Evolutionary conservation across 1,140 invertebrate genomes (phyloP).

Genomic region (Chlorops oryzae): DNA sequence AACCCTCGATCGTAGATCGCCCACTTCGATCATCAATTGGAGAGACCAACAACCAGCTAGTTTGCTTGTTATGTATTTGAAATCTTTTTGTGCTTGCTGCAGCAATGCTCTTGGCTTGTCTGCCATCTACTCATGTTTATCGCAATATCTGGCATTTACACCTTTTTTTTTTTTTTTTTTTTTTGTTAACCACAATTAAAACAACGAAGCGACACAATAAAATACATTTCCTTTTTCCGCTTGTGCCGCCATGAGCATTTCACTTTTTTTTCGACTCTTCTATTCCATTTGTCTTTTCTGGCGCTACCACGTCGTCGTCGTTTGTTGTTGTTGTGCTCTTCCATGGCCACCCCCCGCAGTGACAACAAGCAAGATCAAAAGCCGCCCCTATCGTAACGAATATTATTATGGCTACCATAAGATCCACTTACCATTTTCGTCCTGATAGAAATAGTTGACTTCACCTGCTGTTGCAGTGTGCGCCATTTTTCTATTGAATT

Average conservation of each 20-base stretch:
- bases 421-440: slow-evolving; percentile 43
- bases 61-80: too few species aligned
- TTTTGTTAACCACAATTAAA: neutral
- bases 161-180: neutral
- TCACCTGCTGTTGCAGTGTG: slow-evolving; percentile 32
- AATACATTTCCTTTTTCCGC: neutral
- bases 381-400: too few species aligned
- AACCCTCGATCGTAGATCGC: too few species aligned
- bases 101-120: slow-evolving; percentile 1
- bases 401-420: too few species aligned
- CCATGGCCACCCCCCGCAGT: neutral
- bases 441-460: slow-evolving; percentile 41
- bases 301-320: neutral
- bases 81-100: too few species aligned
- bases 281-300: neutral
- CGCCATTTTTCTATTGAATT: slow-evolving; percentile 30
- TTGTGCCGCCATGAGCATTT: too few species aligned
- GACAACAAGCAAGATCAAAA: slow-evolving; percentile 15
- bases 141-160: neutral
- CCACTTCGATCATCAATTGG: too few species aligned
- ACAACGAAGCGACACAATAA: neutral
- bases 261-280: neutral
- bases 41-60: too few species aligned
- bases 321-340: neutral
- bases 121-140: neutral